Conservation (phyloP, 2,797 vertebrate genomes). For the Silurus aristotelis region DNA sequence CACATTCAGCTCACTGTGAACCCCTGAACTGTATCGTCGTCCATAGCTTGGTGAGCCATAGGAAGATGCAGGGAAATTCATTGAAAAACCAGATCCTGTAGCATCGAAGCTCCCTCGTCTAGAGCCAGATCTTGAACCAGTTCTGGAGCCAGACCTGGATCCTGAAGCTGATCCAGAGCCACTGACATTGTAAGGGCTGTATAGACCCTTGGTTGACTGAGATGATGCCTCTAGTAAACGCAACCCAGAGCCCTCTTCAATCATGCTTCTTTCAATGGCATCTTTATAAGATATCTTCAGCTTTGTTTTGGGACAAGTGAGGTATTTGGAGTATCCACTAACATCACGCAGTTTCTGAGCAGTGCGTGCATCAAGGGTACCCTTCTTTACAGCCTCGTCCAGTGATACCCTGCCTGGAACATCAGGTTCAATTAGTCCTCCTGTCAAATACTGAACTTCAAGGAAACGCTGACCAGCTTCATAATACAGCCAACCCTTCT, state of each 20-base stretch:
- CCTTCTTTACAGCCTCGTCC: constrained; percentile 90
- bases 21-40: constrained; percentile 77
- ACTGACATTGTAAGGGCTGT: constrained; percentile 93
- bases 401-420: constrained; percentile 79
- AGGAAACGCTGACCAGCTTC: constrained; percentile 96
- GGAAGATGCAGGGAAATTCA: constrained; percentile 89
- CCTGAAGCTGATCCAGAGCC: constrained; percentile 88
- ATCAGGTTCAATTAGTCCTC: constrained; percentile 93
- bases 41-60: constrained; percentile 87
- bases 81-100: constrained; percentile 86
- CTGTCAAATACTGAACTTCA: constrained; percentile 96
- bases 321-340: constrained; percentile 90
- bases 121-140: constrained; percentile 88
- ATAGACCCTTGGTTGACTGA: constrained; percentile 96
- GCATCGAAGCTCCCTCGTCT: constrained; percentile 94
- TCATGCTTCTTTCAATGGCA: constrained; percentile 95
- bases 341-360: constrained; percentile 94
- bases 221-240: constrained; percentile 91
- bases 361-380: constrained; percentile 87
- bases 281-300: constrained; percentile 99
- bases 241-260: constrained; percentile 88
- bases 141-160: constrained; percentile 88
- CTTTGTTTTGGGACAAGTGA: constrained; percentile 98
- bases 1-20: constrained; percentile 40
- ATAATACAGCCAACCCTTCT: constrained; percentile 98